phyloP scores from a whole-genome alignment of 2,888 invertebrate species.

The Perdita meconis region DNA sequence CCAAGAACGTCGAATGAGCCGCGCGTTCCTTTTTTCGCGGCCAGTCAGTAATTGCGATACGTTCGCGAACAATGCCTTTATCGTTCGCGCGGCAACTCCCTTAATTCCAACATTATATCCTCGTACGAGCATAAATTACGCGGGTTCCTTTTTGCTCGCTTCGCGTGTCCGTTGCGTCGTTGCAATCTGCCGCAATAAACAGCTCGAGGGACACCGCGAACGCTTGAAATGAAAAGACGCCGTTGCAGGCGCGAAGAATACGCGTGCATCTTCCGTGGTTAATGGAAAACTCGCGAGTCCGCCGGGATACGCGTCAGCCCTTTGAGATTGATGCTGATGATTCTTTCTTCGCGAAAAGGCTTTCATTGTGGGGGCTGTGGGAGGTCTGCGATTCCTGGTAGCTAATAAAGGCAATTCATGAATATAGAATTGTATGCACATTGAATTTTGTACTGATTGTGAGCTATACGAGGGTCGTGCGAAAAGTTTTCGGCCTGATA shows the following conservation, averaged over 20 bases:
- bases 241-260: not conserved
- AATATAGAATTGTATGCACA: no score
- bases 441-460: no score
- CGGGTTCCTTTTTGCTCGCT: constrained; percentile 20
- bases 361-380: no score
- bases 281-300: no score
- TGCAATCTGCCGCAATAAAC: not conserved
- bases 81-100: constrained; percentile 46
- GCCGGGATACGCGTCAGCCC: no score
- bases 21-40: constrained; percentile 18
- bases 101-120: constrained; percentile 52
- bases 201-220: not conserved
- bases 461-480: no score
- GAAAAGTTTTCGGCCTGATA: no score
- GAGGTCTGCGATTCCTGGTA: no score
- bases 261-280: no score
- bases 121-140: constrained; percentile 37
- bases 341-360: no score
- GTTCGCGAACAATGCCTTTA: constrained; percentile 52
- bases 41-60: constrained; percentile 49
- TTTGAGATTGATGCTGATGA: no score
- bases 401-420: no score
- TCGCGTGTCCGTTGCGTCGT: not conserved
- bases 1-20: constrained; percentile 2
- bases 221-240: not conserved